Evolutionary conservation across 2,113 vertebrate species (phyloP).

Genomic region (Echinops telfairi): DNA sequence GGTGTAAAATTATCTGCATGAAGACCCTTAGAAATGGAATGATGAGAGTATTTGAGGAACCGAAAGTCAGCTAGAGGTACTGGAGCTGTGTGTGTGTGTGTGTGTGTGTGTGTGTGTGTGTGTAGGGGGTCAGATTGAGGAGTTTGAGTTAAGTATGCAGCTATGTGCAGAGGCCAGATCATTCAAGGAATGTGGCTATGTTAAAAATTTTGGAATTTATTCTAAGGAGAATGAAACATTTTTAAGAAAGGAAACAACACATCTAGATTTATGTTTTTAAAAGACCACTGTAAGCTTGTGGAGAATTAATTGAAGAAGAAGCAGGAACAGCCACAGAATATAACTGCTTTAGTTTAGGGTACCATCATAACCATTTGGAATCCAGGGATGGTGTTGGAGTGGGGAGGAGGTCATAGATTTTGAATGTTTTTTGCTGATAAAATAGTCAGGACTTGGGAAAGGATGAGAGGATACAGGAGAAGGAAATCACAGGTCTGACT

Average conservation of each 20-base stretch:
- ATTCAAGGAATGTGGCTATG: not conserved
- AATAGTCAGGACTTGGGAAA: conserved; percentile 12
- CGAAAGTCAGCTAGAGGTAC: not conserved
- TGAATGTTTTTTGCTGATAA: no score
- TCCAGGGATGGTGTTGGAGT: no score
- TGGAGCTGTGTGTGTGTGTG: not conserved
- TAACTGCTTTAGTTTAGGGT: no score
- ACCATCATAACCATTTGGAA: no score
- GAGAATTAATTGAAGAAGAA: no score
- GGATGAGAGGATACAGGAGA: not conserved
- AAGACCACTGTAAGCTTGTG: not conserved
- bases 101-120: no score
- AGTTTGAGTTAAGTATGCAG: not conserved
- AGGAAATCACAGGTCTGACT: not conserved
- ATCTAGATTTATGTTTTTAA: conserved; percentile 39
- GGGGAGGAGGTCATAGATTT: no score
- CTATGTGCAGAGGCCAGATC: not conserved
- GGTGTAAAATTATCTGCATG: not conserved
- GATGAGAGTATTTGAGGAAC: not conserved
- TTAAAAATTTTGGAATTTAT: conserved; percentile 37
- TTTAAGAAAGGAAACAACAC: not conserved
- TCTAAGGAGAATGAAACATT: not conserved
- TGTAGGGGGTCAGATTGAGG: not conserved
- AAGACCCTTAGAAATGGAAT: not conserved
- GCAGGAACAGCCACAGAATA: no score